These are phyloP conservation scores for Polietes domitor DNA, from an alignment of 2,888 invertebrate genomes.

Conservation along the genomic window DNA sequence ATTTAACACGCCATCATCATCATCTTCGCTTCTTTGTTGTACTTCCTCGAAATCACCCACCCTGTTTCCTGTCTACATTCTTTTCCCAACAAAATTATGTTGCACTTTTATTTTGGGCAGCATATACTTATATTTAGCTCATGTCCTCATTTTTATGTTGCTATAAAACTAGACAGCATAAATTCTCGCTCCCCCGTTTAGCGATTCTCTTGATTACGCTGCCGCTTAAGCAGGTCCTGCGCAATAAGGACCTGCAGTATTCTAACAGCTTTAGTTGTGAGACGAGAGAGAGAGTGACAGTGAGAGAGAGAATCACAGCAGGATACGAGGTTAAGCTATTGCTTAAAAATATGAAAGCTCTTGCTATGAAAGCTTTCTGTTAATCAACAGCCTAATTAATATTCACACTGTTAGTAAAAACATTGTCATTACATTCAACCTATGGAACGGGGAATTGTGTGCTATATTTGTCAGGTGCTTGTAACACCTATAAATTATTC, in stretches of 20 bases:
- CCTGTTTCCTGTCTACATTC: conserved; percentile 25
- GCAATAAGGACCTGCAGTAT: conserved; percentile 24
- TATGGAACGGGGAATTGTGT: too few relatives aligned
- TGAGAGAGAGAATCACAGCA: not conserved
- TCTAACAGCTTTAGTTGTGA: not conserved
- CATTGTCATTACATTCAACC: too few relatives aligned
- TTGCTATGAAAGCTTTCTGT: too few relatives aligned
- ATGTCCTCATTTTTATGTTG: conserved; percentile 58
- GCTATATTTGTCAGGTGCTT: too few relatives aligned
- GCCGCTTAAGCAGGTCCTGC: not conserved
- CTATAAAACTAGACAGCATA: conserved; percentile 35
- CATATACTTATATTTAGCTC: conserved; percentile 21
- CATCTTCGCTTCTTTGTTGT: not conserved
- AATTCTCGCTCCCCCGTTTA: not conserved
- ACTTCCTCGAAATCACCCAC: not conserved
- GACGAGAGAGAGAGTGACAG: not conserved
- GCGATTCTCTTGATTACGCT: not conserved
- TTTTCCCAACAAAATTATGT: conserved; percentile 30
- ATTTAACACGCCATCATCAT: too few relatives aligned
- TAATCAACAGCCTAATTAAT: too few relatives aligned
- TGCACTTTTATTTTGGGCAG: conserved; percentile 24
- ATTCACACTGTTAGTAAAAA: too few relatives aligned
- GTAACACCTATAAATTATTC: too few relatives aligned
- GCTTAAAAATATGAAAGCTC: too few relatives aligned
- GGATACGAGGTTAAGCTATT: not conserved